These are phyloP conservation scores for Cetoscarus ocellatus DNA, from an alignment of 2,797 vertebrate species.

Conservation along the genomic window DNA sequence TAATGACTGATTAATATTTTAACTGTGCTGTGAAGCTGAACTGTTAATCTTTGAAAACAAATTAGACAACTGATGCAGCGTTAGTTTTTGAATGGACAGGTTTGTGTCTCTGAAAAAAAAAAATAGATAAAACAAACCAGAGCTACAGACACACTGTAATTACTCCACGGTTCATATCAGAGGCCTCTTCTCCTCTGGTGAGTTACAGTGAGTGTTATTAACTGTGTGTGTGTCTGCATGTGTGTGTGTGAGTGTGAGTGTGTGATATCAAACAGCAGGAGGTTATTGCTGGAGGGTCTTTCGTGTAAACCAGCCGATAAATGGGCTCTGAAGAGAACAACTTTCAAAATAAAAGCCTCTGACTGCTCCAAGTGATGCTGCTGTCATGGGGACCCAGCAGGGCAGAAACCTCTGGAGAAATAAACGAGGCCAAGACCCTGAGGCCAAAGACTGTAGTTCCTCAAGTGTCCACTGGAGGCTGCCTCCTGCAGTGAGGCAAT, in stretches of 20 bases:
- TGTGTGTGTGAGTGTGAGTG: not conserved
- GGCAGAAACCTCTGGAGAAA: not conserved
- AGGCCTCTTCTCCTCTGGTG: slow-evolving; percentile 1
- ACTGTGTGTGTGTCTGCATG: slow-evolving; percentile 1
- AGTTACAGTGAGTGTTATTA: slow-evolving; percentile 10
- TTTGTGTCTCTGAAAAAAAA: too few species aligned
- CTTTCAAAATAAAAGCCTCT: slow-evolving; percentile 19
- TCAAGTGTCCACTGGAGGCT: not conserved
- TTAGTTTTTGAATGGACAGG: too few species aligned
- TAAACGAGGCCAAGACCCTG: too few species aligned
- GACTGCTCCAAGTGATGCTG: not conserved
- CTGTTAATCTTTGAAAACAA: too few species aligned
- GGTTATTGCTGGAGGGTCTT: slow-evolving; percentile 1
- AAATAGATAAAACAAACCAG: too few species aligned
- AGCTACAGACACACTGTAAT: not conserved
- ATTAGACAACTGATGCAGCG: too few species aligned
- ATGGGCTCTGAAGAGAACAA: not conserved
- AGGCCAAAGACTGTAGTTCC: not conserved
- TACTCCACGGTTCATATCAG: slow-evolving; percentile 1
- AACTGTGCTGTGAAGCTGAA: too few species aligned
- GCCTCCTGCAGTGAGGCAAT: too few species aligned
- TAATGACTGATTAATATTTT: too few species aligned
- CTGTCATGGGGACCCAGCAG: not conserved
- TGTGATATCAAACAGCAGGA: slow-evolving; percentile 5
- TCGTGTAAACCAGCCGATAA: not conserved